Evolutionary conservation across 2,113 vertebrate genomes (phyloP).

Genomic region (Formicarius rufipectus): DNA sequence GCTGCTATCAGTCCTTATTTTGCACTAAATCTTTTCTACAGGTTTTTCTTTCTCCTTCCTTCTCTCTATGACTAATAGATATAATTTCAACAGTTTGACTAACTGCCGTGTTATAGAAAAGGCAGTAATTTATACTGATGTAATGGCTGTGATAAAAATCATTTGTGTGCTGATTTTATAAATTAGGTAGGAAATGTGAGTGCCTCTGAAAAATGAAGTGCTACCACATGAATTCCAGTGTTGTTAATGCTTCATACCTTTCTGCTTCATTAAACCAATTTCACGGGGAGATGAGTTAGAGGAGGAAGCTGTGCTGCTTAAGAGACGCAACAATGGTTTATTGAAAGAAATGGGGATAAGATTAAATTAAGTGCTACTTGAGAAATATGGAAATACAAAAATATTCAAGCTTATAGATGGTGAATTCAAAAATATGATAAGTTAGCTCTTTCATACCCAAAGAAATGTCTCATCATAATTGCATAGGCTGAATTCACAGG

Average conservation of each 20-base stretch:
- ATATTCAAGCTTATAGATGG: conserved; percentile 79
- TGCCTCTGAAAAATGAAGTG: conserved; percentile 89
- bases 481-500: conserved; percentile 69
- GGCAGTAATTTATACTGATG: conserved; percentile 92
- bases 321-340: conserved; percentile 95
- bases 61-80: conserved; percentile 76
- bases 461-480: conserved; percentile 76
- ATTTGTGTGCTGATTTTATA: conserved; percentile 94
- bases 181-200: conserved; percentile 94
- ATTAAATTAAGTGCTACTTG: conserved; percentile 99
- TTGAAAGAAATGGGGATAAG: conserved; percentile 96
- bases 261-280: conserved; percentile 99
- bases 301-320: conserved; percentile 94
- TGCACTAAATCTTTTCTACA: conserved; percentile 65
- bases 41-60: conserved; percentile 38
- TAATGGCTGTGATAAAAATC: conserved; percentile 95
- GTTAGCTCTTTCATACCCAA: conserved; percentile 76
- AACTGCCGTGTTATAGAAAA: conserved; percentile 81
- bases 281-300: conserved; percentile 99
- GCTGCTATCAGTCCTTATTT: conserved; percentile 67
- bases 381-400: conserved; percentile 90
- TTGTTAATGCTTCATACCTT: conserved; percentile 99
- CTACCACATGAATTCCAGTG: conserved; percentile 96
- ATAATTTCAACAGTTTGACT: conserved; percentile 81
- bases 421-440: conserved; percentile 82